These are phyloP conservation scores for Argyrosomus regius DNA, from an alignment of 2,797 vertebrate genomes.

Conservation along the genomic window DNA sequence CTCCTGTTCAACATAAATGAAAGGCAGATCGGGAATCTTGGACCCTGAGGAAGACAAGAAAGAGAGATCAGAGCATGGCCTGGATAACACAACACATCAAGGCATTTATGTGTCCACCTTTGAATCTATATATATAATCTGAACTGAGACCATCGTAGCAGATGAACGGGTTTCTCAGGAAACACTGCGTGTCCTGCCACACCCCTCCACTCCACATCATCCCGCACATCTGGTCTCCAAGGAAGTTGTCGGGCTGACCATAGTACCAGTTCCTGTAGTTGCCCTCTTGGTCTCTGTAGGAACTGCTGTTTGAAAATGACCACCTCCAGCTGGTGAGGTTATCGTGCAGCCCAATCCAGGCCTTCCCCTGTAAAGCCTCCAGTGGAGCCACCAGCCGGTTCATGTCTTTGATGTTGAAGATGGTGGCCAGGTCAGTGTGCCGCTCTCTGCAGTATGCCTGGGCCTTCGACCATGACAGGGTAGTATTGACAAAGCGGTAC, in stretches of 20 bases:
- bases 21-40: neutral
- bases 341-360: slow-evolving; percentile 65
- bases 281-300: neutral
- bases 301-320: slow-evolving; percentile 26
- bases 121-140: neutral
- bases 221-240: slow-evolving; percentile 38
- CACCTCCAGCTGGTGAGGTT: slow-evolving; percentile 53
- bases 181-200: slow-evolving; percentile 19
- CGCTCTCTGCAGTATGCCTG: slow-evolving; percentile 42
- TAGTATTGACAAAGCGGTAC: slow-evolving; percentile 10
- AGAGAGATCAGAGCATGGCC: neutral
- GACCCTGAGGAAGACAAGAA: neutral
- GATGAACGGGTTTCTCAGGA: slow-evolving; percentile 23
- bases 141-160: slow-evolving; percentile 21
- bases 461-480: slow-evolving; percentile 47
- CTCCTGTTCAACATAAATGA: neutral
- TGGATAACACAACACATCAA: neutral
- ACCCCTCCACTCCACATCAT: neutral
- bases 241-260: slow-evolving; percentile 26
- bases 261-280: slow-evolving; percentile 27
- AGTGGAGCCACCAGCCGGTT: neutral
- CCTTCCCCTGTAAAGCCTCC: neutral
- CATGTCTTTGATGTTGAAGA: slow-evolving; percentile 24
- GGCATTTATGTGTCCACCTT: neutral
- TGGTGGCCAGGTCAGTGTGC: slow-evolving; percentile 56